Evolutionary conservation across 2,797 vertebrate species (phyloP).

Genomic region (Psittacula echo): DNA sequence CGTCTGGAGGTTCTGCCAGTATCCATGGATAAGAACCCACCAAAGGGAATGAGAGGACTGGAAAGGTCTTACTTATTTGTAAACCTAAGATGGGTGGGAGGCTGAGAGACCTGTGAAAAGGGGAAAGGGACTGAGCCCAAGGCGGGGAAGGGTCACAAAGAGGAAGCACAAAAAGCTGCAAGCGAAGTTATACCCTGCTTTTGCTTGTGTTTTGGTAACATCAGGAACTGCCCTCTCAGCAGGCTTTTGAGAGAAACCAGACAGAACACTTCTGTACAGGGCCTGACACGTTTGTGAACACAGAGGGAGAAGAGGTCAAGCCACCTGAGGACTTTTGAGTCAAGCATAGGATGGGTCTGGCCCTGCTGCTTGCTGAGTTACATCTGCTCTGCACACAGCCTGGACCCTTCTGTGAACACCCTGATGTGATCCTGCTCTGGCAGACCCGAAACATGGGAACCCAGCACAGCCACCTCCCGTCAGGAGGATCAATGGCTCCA

Average conservation of each 20-base stretch:
- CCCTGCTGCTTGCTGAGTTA: not conserved
- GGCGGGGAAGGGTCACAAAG: not conserved
- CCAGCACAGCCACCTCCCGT: not conserved
- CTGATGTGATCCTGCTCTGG: not conserved
- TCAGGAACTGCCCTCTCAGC: not conserved
- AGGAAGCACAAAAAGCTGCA: not conserved
- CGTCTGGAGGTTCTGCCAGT: not conserved
- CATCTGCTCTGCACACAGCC: not conserved
- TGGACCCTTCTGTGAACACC: not conserved
- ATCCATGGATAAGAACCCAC: not conserved
- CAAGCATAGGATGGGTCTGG: not conserved
- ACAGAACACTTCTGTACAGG: fast-evolving
- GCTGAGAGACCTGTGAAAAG: not conserved
- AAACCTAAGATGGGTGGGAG: not conserved
- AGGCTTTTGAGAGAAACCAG: not conserved
- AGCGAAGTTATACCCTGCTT: not conserved
- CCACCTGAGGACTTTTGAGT: not conserved
- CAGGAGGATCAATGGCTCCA: not conserved
- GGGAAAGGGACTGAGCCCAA: not conserved
- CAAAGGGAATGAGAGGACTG: not conserved
- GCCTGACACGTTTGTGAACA: not conserved
- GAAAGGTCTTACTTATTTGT: not conserved
- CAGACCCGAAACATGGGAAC: fast-evolving
- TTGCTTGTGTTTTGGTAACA: not conserved
- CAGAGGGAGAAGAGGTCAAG: not conserved